Evolutionary conservation across 2,888 invertebrate species (phyloP).

Genomic region (Malthinus flaveolus): DNA sequence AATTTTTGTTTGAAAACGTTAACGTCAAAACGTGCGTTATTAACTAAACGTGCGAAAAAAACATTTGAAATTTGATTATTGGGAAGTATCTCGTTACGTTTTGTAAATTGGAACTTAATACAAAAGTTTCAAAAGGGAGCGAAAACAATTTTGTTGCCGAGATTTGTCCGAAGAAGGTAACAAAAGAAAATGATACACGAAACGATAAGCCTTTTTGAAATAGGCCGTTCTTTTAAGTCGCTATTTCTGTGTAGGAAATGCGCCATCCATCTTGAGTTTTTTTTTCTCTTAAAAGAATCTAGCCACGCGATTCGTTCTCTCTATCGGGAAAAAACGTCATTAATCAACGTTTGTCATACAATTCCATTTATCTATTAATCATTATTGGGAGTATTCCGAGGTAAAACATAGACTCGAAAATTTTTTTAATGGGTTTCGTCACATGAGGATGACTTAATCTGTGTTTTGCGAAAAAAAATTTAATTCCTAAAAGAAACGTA

Average conservation of each 20-base stretch:
- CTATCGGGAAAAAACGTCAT: constrained; percentile 25
- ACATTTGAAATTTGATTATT: too few relatives aligned
- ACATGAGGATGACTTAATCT: neutral
- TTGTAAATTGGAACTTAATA: neutral
- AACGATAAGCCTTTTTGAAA: constrained; percentile 26
- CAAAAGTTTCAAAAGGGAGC: neutral
- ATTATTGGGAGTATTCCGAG: constrained; percentile 22
- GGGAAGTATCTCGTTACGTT: neutral
- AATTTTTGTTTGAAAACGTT: too few relatives aligned
- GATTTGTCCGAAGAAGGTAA: constrained; percentile 7
- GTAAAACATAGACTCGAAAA: constrained; percentile 17
- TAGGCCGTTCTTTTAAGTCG: constrained; percentile 26
- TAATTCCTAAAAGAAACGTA: neutral
- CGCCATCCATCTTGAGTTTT: constrained; percentile 28
- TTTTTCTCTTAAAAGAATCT: constrained; percentile 17
- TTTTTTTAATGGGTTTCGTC: too few relatives aligned
- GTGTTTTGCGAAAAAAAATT: neutral
- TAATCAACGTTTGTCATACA: constrained; percentile 29
- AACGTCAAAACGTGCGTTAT: too few relatives aligned
- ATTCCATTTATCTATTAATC: constrained; percentile 28
- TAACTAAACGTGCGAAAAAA: too few relatives aligned
- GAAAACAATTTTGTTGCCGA: constrained; percentile 1
- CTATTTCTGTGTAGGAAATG: constrained; percentile 24
- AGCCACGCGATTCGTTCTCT: constrained; percentile 24
- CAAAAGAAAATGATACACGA: constrained; percentile 28